Evolutionary conservation across 1,140 invertebrate genomes (phyloP).

Genomic region (Hylyphantes graminicola): DNA sequence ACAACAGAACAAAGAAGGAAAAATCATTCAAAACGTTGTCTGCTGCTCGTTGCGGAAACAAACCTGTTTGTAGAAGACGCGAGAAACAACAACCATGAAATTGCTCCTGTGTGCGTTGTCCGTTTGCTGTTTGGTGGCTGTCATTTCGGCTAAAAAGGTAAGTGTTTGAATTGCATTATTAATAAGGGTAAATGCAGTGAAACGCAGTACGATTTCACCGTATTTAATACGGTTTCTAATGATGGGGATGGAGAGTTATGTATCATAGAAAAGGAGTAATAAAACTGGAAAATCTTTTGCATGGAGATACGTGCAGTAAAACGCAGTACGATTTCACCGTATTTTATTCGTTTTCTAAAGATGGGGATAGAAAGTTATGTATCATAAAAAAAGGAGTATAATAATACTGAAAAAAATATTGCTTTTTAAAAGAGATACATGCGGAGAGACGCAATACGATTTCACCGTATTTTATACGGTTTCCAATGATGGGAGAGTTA

Average conservation of each 20-base stretch:
- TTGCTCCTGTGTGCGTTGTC: neutral
- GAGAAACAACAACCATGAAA: conserved; percentile 29
- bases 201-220: neutral
- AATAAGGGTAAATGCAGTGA: neutral
- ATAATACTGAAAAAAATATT: too few species aligned
- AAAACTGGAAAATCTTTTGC: too few species aligned
- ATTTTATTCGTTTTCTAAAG: too few species aligned
- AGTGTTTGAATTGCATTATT: neutral
- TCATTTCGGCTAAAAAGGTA: conserved; percentile 39
- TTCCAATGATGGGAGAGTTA: neutral
- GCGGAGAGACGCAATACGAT: neutral
- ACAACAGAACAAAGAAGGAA: neutral
- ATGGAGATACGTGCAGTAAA: too few species aligned
- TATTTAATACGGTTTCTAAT: neutral
- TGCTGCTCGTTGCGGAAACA: neutral
- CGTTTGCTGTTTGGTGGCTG: neutral
- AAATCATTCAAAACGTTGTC: neutral
- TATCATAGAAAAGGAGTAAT: neutral
- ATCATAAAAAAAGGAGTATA: too few species aligned
- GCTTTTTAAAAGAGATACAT: too few species aligned
- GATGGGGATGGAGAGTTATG: neutral
- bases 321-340: too few species aligned
- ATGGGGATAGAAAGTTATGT: too few species aligned
- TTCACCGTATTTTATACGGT: neutral
- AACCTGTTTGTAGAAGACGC: neutral